A percentile compares a stretch with the other conserved stretches of the same genome.
These are phyloP conservation scores for Lacerta agilis DNA, from an alignment of 2,797 vertebrate genomes.

Conservation along the genomic window DNA sequence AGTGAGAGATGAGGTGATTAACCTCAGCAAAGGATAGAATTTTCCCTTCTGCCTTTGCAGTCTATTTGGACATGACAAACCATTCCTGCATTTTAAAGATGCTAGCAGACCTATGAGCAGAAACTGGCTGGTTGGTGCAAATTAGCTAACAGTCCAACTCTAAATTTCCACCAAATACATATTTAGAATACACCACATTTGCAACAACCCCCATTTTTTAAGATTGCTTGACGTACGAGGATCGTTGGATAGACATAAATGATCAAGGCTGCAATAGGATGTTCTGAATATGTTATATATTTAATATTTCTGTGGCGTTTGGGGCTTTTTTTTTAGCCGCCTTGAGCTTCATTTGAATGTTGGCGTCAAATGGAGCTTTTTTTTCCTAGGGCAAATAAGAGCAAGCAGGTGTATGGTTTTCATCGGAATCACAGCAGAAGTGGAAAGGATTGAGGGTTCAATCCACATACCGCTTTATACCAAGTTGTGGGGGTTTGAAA, in stretches of 20 bases:
- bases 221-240: neutral
- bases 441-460: neutral
- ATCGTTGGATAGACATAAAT: neutral
- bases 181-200: neutral
- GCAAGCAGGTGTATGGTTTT: neutral
- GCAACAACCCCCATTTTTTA: neutral
- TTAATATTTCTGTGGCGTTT: too few species aligned
- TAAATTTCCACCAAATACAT: neutral
- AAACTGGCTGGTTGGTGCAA: neutral
- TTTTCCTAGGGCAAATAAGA: too few species aligned
- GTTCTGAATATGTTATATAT: neutral
- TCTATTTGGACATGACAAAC: slow-evolving; percentile 45
- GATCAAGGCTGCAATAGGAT: neutral
- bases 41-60: slow-evolving; percentile 42
- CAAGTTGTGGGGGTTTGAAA: too few species aligned
- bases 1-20: slow-evolving; percentile 29
- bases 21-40: slow-evolving; percentile 23
- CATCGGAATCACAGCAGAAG: neutral
- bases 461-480: too few species aligned
- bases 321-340: too few species aligned
- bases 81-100: slow-evolving; percentile 22
- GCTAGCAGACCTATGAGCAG: neutral
- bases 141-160: neutral
- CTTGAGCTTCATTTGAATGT: too few species aligned
- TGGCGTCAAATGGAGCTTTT: too few species aligned